phyloP scores from a whole-genome alignment of 2,888 invertebrate species.

The Synanthedon formicaeformis region DNA sequence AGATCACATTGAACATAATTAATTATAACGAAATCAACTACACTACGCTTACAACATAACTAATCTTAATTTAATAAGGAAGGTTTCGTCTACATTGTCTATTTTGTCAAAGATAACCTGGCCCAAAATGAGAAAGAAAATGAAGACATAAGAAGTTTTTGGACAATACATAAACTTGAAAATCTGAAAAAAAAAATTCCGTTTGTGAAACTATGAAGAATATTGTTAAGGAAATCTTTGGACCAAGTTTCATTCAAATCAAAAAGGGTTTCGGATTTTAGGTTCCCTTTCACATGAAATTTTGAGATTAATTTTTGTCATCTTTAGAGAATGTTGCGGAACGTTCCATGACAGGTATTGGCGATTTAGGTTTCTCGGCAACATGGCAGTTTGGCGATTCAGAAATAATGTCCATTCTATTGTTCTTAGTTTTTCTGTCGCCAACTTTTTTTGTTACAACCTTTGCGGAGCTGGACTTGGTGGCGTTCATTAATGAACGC shows the following conservation, averaged over 20 bases:
- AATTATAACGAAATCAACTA: too few relatives aligned
- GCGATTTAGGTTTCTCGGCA: neutral
- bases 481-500: constrained; percentile 65
- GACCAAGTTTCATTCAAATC: too few relatives aligned
- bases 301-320: constrained; percentile 37
- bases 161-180: too few relatives aligned
- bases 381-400: neutral
- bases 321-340: constrained; percentile 83
- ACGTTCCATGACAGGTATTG: constrained; percentile 61
- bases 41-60: too few relatives aligned
- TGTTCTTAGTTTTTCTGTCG: constrained; percentile 13
- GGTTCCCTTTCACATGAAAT: neutral
- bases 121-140: too few relatives aligned
- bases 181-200: too few relatives aligned
- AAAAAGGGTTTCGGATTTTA: neutral
- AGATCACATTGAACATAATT: too few relatives aligned
- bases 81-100: too few relatives aligned
- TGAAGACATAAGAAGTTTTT: too few relatives aligned
- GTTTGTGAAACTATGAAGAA: too few relatives aligned
- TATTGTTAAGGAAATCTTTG: neutral
- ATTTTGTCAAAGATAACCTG: too few relatives aligned
- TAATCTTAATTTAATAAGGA: too few relatives aligned
- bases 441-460: constrained; percentile 47
- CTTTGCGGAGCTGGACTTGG: constrained; percentile 72
- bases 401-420: neutral